Conservation (phyloP, 2,797 vertebrate genomes). For the Crenuchus spilurus region DNA sequence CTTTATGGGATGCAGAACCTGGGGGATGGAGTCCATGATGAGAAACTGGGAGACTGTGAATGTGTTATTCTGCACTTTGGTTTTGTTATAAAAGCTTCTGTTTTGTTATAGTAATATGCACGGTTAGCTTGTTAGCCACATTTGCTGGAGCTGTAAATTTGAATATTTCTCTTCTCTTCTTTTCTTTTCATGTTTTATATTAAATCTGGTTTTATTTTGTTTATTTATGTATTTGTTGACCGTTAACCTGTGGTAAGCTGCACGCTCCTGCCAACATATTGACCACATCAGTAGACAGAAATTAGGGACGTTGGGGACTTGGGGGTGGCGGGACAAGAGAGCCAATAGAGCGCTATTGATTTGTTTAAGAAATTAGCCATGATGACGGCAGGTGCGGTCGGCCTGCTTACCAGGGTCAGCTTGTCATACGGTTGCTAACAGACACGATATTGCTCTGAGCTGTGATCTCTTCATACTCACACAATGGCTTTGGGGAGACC, state of each 20-base stretch:
- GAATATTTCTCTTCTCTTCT: not conserved
- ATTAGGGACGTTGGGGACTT: slow-evolving; percentile 26
- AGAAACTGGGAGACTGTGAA: not conserved
- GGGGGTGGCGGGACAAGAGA: slow-evolving; percentile 50
- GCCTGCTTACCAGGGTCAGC: slow-evolving; percentile 72
- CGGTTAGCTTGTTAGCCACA: not conserved
- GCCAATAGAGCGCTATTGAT: slow-evolving; percentile 78
- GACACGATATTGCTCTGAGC: slow-evolving; percentile 82
- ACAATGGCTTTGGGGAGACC: slow-evolving; percentile 82
- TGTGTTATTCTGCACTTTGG: not conserved
- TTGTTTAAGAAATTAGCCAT: slow-evolving; percentile 85
- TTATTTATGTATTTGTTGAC: slow-evolving; percentile 20
- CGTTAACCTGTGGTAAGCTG: slow-evolving; percentile 42
- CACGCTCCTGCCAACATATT: slow-evolving; percentile 37
- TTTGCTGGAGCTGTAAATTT: not conserved
- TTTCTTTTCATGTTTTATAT: not conserved
- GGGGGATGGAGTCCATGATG: not conserved
- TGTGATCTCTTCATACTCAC: slow-evolving; percentile 84
- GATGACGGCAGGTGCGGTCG: slow-evolving; percentile 83
- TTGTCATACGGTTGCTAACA: slow-evolving; percentile 83
- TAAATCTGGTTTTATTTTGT: slow-evolving; percentile 4
- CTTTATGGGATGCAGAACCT: slow-evolving; percentile 2
- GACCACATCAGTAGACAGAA: slow-evolving; percentile 32
- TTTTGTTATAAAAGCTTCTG: not conserved
- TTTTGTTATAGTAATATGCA: not conserved